These are phyloP conservation scores for Choristoneura fumiferana DNA, from an alignment of 1,140 invertebrate species.

Conservation along the genomic window DNA sequence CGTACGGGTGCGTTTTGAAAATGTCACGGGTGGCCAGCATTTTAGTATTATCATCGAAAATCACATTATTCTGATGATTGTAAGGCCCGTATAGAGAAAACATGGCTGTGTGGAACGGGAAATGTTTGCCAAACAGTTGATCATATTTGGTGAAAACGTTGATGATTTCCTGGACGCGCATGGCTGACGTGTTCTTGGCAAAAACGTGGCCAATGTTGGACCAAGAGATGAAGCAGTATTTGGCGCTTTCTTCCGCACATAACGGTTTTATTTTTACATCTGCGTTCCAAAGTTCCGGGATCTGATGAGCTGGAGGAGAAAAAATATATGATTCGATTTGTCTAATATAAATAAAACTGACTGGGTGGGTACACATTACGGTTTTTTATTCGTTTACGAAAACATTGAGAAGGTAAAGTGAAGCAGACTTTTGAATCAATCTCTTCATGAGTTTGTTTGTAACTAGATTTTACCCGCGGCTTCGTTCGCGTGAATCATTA, in stretches of 20 bases:
- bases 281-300: constrained; percentile 36
- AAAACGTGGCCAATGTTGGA: constrained; percentile 82
- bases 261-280: constrained; percentile 63
- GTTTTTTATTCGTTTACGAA: too few relatives aligned
- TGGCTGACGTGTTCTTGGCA: constrained; percentile 76
- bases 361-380: too few relatives aligned
- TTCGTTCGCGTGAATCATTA: too few relatives aligned
- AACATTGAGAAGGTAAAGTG: too few relatives aligned
- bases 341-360: too few relatives aligned
- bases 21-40: constrained; percentile 67
- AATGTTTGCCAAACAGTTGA: constrained; percentile 82
- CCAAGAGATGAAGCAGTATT: constrained; percentile 85
- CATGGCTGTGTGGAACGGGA: constrained; percentile 78
- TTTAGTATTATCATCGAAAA: constrained; percentile 85
- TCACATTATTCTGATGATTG: constrained; percentile 79
- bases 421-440: too few relatives aligned
- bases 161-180: constrained; percentile 81
- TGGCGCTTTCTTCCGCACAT: constrained; percentile 76
- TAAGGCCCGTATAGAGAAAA: constrained; percentile 84
- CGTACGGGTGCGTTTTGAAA: constrained; percentile 59
- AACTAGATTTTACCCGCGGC: too few relatives aligned
- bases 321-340: too few relatives aligned
- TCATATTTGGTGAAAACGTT: constrained; percentile 83
- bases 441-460: too few relatives aligned
- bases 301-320: constrained; percentile 44